These are phyloP conservation scores for Tortrix viridana DNA, from an alignment of 2,888 invertebrate genomes.

Conservation along the genomic window DNA sequence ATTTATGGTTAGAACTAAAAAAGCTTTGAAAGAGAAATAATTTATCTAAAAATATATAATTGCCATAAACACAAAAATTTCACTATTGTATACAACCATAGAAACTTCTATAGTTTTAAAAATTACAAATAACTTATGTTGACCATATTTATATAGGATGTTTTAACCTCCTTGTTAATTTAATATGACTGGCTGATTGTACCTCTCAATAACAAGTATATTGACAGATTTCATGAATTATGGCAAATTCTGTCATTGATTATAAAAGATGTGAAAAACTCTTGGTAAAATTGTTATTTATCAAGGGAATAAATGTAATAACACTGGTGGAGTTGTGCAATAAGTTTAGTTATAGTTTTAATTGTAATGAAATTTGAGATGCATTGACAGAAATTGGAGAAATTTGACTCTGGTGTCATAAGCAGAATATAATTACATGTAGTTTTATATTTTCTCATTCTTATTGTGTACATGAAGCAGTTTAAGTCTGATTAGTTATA, in stretches of 20 bases:
- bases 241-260: slow-evolving; percentile 25
- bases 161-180: background rate
- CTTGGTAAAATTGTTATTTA: slow-evolving; percentile 4
- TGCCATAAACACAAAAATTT: no score
- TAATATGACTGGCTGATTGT: slow-evolving; percentile 8
- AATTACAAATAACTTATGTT: no score
- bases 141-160: no score
- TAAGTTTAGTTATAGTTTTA: slow-evolving; percentile 7
- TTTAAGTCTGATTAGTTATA: no score
- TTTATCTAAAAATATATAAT: no score
- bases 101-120: no score
- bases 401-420: slow-evolving; percentile 8
- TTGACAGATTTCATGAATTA: slow-evolving; percentile 12
- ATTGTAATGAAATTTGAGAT: slow-evolving; percentile 5
- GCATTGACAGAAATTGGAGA: slow-evolving; percentile 1
- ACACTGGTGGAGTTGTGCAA: slow-evolving; percentile 16
- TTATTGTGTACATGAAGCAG: no score
- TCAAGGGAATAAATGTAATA: slow-evolving; percentile 7
- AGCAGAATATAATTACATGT: background rate
- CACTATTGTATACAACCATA: no score
- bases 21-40: no score
- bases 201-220: background rate
- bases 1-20: no score
- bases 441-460: background rate
- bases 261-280: slow-evolving; percentile 10